Conservation (phyloP, 2,797 vertebrate genomes). For the Pteronotus mesoamericanus region DNA sequence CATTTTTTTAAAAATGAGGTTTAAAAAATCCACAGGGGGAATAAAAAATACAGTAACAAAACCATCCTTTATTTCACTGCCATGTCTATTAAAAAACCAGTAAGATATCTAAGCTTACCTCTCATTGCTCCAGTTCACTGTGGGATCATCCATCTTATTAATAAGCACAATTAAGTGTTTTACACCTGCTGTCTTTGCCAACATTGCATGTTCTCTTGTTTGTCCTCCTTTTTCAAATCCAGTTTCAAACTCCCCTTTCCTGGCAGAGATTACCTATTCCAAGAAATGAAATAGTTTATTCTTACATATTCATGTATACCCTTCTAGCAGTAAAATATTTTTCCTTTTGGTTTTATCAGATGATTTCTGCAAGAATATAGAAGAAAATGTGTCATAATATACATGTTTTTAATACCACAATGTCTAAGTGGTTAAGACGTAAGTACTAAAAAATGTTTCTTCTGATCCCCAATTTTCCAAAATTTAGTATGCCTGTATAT, state of each 20-base stretch:
- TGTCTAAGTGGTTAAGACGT: neutral
- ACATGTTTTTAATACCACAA: neutral
- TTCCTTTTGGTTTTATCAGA: neutral
- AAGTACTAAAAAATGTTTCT: neutral
- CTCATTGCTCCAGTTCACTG: slow-evolving; percentile 98
- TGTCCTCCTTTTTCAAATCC: slow-evolving; percentile 98
- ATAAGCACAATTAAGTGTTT: slow-evolving; percentile 98
- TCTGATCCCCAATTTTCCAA: neutral
- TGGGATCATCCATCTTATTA: slow-evolving; percentile 99
- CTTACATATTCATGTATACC: neutral
- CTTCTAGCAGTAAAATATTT: neutral
- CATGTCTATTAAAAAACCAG: neutral
- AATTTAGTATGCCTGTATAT: neutral
- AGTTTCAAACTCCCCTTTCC: slow-evolving; percentile 99
- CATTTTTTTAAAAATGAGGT: neutral
- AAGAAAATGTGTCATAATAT: neutral
- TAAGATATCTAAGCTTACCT: slow-evolving; percentile 81
- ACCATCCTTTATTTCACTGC: neutral
- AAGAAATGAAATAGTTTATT: slow-evolving; percentile 49
- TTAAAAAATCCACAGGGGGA: neutral
- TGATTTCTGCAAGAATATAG: neutral
- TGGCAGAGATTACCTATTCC: slow-evolving; percentile 94
- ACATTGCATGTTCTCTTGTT: slow-evolving; percentile 97
- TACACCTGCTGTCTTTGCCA: slow-evolving; percentile 98
- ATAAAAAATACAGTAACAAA: neutral